These are phyloP conservation scores for Homalodisca vitripennis DNA, from an alignment of 1,140 invertebrate genomes.

Conservation along the genomic window DNA sequence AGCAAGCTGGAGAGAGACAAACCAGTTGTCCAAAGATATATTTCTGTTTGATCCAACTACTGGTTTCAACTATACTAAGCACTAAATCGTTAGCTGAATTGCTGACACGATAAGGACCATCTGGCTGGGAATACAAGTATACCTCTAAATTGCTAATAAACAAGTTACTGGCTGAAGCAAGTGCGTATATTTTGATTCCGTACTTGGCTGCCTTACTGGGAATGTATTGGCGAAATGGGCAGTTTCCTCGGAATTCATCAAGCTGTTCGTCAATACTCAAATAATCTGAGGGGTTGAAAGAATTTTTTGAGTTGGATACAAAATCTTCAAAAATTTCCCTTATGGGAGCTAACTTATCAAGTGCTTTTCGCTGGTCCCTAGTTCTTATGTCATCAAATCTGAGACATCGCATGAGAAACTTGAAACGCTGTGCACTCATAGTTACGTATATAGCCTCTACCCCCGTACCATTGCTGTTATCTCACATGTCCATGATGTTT, in stretches of 20 bases:
- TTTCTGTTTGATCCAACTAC: constrained; percentile 3
- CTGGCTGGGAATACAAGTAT: constrained; percentile 44
- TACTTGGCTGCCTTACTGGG: constrained; percentile 28
- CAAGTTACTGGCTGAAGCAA: constrained; percentile 41
- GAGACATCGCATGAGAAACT: constrained; percentile 4
- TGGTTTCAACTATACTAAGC: constrained; percentile 2
- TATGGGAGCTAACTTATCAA: neutral
- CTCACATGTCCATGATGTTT: neutral
- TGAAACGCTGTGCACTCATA: constrained; percentile 3
- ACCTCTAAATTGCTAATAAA: constrained; percentile 44
- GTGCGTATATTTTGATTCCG: constrained; percentile 42
- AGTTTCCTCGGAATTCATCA: neutral
- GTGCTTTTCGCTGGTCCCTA: neutral
- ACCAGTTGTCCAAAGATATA: neutral
- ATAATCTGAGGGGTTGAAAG: constrained; percentile 3
- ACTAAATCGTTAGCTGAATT: constrained; percentile 38
- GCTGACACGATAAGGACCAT: constrained; percentile 40
- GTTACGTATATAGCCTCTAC: neutral
- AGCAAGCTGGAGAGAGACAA: neutral
- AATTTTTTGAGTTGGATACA: neutral
- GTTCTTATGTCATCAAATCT: neutral
- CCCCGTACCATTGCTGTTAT: neutral
- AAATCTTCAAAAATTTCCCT: neutral
- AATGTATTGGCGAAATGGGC: neutral
- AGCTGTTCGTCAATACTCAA: neutral